Percentiles rank a stretch among this genome's conserved stretches.
Evolutionary conservation across 1,140 invertebrate species (phyloP).

Genomic region (Alviniconcha marisindica): DNA sequence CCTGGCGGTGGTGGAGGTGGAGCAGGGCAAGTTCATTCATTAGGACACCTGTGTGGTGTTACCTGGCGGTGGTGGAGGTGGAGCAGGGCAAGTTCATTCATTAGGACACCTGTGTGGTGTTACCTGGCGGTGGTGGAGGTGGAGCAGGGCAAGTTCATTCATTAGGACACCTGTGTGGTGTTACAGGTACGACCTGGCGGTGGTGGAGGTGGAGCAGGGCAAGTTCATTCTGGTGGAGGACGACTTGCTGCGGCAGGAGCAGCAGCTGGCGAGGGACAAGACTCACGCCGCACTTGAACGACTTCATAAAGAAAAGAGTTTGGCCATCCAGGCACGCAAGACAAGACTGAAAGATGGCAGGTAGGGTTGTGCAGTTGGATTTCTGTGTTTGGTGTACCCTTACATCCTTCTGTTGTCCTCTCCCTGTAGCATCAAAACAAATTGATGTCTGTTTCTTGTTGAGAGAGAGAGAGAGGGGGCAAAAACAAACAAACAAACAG

Average conservation of each 20-base stretch:
- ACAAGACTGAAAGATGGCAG: slow-evolving; percentile 6
- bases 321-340: slow-evolving; percentile 55
- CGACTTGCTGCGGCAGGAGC: slow-evolving; percentile 71
- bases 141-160: slow-evolving; percentile 73
- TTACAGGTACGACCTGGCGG: slow-evolving; percentile 72
- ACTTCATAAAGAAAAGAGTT: slow-evolving; percentile 68
- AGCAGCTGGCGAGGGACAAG: slow-evolving; percentile 68
- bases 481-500: too few species aligned
- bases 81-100: slow-evolving; percentile 74
- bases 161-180: not conserved
- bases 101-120: slow-evolving; percentile 63
- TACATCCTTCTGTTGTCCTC: too few species aligned
- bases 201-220: slow-evolving; percentile 72
- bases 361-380: slow-evolving; percentile 24
- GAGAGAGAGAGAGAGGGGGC: too few species aligned
- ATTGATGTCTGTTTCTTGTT: too few species aligned
- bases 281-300: slow-evolving; percentile 63
- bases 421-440: too few species aligned
- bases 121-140: slow-evolving; percentile 72
- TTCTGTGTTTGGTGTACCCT: too few species aligned
- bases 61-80: slow-evolving; percentile 71
- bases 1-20: slow-evolving; percentile 51
- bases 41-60: too few species aligned
- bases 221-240: slow-evolving; percentile 73
- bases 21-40: not conserved